Base-by-base conservation (phyloP, 2,888 invertebrate genomes). In the Dyspetes luteomarginatus region DNA sequence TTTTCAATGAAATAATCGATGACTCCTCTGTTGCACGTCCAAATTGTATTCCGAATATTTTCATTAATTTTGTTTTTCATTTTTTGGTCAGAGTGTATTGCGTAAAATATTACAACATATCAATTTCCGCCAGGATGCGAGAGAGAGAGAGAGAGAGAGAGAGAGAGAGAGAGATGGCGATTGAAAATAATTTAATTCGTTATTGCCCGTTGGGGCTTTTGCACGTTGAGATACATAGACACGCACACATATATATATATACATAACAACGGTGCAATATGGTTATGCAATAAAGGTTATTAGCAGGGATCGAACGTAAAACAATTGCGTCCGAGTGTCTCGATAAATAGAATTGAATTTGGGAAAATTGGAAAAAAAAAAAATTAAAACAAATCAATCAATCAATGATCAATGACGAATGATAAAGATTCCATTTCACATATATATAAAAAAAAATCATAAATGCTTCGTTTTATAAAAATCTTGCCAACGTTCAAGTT, bases 131-230 rank as follows among this genome's bases (percentile, higher is more conserved):
- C 48, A 15, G n/a, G 48, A 36, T 9, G 12, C 5, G 7, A 12
- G 12, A 1, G 36, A 2, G 36, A 36, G 12, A 36, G 36, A 30
- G 30, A 30, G n/a, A 5, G 48, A 48, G 48, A 3, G 15, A 15
- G 48, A 48, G 48, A 3, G 48, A n/a, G 48, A 48, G 48, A 15
- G 17, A n/a, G 48, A 48, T 15, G n/a, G 24, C 9, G 22, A 55
- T 26, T 26, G 55, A 55, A 55, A 55, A 55, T 55, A 55, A 55
- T 55, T 24, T 55, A 55, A 26, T 55, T 55, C 26, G 26, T 26
- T 55, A 55, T 55, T 55, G 12, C 12, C 26, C 26, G 26, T 26
- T 24, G 24, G 12, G 26, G 24, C 24, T 24, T 55, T 55, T 55
- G 26, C 26, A 28, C 55, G 26, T 43, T 17, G 9, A n/a, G n/a